phyloP scores from a whole-genome alignment of 2,797 vertebrate species.

The Halcyon smyrnensis region DNA sequence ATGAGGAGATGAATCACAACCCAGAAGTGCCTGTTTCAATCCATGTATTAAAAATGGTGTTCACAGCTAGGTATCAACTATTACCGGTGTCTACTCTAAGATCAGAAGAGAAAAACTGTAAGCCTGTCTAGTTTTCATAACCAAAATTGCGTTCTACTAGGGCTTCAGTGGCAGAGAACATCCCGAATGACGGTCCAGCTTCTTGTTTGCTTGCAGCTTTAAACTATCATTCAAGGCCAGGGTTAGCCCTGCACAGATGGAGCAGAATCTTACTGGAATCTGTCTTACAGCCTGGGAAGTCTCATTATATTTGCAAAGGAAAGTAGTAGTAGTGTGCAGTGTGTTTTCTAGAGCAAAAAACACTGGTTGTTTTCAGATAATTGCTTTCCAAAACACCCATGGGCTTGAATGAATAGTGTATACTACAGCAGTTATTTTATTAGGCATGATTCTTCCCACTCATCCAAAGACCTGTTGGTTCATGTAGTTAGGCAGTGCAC shows the following conservation, averaged over 20 bases:
- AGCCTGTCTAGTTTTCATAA: background rate
- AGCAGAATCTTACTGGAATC: background rate
- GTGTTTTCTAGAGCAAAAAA: background rate
- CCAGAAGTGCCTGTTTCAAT: background rate
- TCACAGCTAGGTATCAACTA: background rate
- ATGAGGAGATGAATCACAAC: background rate
- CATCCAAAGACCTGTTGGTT: background rate
- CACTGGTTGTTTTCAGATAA: background rate
- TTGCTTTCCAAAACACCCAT: background rate
- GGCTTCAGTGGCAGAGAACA: background rate
- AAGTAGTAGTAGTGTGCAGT: background rate
- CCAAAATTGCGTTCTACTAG: background rate
- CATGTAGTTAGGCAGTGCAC: background rate
- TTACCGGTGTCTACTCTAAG: background rate
- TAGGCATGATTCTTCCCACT: background rate
- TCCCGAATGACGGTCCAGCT: background rate
- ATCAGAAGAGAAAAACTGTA: background rate
- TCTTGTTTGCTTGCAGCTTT: background rate
- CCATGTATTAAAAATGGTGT: background rate
- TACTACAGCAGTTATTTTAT: conserved; percentile 6
- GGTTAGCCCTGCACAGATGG: background rate
- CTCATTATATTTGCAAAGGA: background rate
- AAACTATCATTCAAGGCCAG: background rate
- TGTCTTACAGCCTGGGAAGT: background rate
- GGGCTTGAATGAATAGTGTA: background rate